Base-by-base conservation (phyloP, 2,888 invertebrate genomes). In the Apodemia mormo region DNA sequence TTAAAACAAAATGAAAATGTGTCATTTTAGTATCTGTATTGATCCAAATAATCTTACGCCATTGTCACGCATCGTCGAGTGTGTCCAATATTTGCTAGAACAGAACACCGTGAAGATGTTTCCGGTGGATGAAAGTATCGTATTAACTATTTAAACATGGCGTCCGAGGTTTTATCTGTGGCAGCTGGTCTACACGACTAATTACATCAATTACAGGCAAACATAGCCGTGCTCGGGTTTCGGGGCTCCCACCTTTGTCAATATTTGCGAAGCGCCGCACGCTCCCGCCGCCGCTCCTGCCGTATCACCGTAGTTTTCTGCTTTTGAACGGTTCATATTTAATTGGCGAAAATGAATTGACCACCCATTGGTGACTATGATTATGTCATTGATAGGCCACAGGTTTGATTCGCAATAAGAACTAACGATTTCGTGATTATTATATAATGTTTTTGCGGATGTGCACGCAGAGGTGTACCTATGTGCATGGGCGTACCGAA, bases 171-270 rank as follows among this genome's bases (percentile, higher is more conserved):
- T 87, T 83, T 85, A 83, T 81, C 83, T 78, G 52, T 54, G 82
- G 87, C 92, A 91, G 92, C 91, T 92, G 92, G 79, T 77, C 88
- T 92, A 92, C 91, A 92, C 92, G 92, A 92, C 93, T 92, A 93
- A 93, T 93, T 93, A 93, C 93, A 88, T 92, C 93, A 92, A 93
- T 93, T 91, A 92, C 89, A 88, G 88, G 86, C 85, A 91, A 92
- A 92, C 89, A 92, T 80, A 78, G 80, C 77, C 74, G 78, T 76
- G 86, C 84, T 92, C 89, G 83, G 90, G 89, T 92, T 92, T 87
- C 91, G 81, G 73, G 81, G 85, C 86, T 83, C 86, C 90, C 90
- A 91, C 92, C 92, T 92, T 89, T 88, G 88, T 92, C 85, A 93
- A 92, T 93, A 92, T 93, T 93, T 88, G 89, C 84, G 74, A 77